These are phyloP conservation scores for Kryptopterus vitreolus DNA, from an alignment of 2,797 vertebrate genomes.

Conservation along the genomic window DNA sequence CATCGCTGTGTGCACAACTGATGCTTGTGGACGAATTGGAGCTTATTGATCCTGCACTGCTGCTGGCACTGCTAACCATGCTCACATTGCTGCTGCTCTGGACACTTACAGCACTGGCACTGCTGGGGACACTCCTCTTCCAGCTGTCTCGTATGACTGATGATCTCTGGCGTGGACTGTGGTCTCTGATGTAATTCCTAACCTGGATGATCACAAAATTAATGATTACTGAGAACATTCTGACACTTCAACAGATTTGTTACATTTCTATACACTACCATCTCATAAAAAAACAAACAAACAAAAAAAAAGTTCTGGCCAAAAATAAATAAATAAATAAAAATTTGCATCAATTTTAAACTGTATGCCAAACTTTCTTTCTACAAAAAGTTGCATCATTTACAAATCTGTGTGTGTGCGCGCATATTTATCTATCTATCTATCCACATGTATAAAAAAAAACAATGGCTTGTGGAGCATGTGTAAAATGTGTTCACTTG, in stretches of 20 bases:
- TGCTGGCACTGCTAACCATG: conserved; percentile 93
- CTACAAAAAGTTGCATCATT: too few relatives aligned
- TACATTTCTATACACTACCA: neutral
- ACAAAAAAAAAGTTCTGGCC: neutral
- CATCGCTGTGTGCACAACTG: conserved; percentile 95
- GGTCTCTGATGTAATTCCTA: conserved; percentile 94
- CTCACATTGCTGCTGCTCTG: conserved; percentile 93
- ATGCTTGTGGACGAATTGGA: conserved; percentile 92
- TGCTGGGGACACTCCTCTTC: conserved; percentile 92
- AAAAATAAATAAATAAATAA: too few relatives aligned
- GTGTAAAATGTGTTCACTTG: too few relatives aligned
- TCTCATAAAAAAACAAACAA: neutral
- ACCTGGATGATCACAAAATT: conserved; percentile 72
- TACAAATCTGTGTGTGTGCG: too few relatives aligned
- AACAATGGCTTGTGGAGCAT: too few relatives aligned
- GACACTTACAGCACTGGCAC: conserved; percentile 86
- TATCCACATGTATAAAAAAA: too few relatives aligned
- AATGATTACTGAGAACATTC: neutral
- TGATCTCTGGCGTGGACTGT: conserved; percentile 85
- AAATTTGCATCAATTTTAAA: too few relatives aligned
- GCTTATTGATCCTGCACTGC: conserved; percentile 79
- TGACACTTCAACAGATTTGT: neutral
- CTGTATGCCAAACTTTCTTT: too few relatives aligned
- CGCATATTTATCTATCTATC: too few relatives aligned
- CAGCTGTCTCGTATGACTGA: conserved; percentile 84